A percentile compares a stretch with the other conserved stretches of the same genome.
phyloP scores from a whole-genome alignment of 2,888 invertebrate genomes.

The Aromia moschata region DNA sequence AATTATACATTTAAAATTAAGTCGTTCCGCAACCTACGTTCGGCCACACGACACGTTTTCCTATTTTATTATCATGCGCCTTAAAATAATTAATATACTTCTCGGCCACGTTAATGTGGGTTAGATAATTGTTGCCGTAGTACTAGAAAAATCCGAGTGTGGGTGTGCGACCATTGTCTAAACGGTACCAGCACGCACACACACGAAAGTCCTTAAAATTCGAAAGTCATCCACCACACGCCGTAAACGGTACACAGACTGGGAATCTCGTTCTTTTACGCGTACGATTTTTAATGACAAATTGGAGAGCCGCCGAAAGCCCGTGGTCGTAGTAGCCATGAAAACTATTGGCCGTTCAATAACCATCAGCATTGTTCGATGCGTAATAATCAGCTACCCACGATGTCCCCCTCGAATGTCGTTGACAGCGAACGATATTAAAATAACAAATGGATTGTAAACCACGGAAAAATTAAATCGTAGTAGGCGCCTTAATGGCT shows the following conservation, averaged over 20 bases:
- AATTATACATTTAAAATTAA: conserved; percentile 9
- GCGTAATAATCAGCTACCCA: conserved; percentile 3
- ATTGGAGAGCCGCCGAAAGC: neutral
- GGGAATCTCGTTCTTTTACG: neutral
- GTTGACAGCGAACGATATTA: conserved; percentile 16
- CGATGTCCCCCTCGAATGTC: neutral
- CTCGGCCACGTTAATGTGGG: conserved; percentile 6
- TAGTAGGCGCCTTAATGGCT: conserved; percentile 17
- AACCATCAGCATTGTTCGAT: neutral
- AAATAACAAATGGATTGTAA: conserved; percentile 19
- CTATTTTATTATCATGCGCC: neutral
- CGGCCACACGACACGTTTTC: conserved; percentile 4
- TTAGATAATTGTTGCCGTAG: conserved; percentile 6
- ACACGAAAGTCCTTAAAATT: conserved; percentile 6
- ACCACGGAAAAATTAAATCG: conserved; percentile 13
- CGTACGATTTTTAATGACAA: neutral
- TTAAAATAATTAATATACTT: conserved; percentile 13
- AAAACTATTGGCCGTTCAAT: neutral
- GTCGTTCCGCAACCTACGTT: conserved; percentile 5
- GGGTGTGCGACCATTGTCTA: conserved; percentile 6
- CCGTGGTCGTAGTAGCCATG: neutral
- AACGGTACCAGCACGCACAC: neutral
- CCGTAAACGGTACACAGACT: neutral
- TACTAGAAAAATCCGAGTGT: conserved; percentile 10
- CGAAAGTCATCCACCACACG: neutral